Base-by-base conservation (phyloP, 2,113 vertebrate species). In the Rhipidura dahli region DNA sequence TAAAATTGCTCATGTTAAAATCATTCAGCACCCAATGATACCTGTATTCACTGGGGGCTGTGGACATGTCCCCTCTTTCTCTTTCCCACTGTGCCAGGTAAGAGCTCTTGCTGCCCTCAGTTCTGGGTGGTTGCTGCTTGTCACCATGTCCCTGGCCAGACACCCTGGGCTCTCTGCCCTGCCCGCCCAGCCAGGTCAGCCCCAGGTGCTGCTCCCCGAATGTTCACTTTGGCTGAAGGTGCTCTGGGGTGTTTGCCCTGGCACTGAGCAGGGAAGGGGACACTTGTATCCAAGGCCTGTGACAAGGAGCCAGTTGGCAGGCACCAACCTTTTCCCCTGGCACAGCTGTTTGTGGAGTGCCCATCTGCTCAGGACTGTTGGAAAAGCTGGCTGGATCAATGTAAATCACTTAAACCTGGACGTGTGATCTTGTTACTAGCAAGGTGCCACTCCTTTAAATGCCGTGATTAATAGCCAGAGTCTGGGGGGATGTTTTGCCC, bases 321-420 rank as follows among this genome's bases (percentile, higher is more conserved):
- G 63, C 53, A 33, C 80, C 59, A 28, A 81, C 44, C 61, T 85
- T 68, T 82, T 91, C 44, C 61, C 49, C 84, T 51, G 47, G 70
- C 51, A 42, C 71, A 92, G 63, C 90, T 88, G 76, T 65, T 93
- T 70, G 83, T 1, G 0, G 50, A 69, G 50, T 0, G 0, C 83
- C 82, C 63, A 65, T 93, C 87, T 95, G 95, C 81, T 81, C 33
- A 47, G 77, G 54, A 18, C 71, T 86, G 68, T 61, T 2, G 6
- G 53, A 44, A 85, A 86, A 80, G 54, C 94, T 76, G 87, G n/a
- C 61, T 87, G 83, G 83, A 88, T 93, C 86, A 65, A 83, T 57
- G 76, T 39, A 83, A 90, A 97, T 90, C 68, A 42, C 79, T 88
- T 83, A 87, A 89, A 93, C 44, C 53, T 53, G 81, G 76, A 65